Percentiles rank a stretch among this genome's conserved stretches.
phyloP scores from a whole-genome alignment of 2,888 invertebrate genomes.

The Ophion slaviceki region DNA sequence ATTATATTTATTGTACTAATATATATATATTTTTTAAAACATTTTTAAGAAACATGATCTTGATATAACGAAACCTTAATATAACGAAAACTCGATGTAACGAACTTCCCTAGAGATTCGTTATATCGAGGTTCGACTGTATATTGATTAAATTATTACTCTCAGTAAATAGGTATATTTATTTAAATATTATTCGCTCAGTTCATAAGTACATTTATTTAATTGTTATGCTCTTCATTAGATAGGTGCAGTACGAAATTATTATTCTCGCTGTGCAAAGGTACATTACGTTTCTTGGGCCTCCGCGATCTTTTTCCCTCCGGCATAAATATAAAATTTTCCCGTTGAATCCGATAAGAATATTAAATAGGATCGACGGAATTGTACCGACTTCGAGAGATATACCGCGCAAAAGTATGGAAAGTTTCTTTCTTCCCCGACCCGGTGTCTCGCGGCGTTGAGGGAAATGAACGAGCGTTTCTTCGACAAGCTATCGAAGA shows the following conservation, averaged over 20 bases:
- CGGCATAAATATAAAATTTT: not conserved
- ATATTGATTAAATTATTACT: too few species aligned
- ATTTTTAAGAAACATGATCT: too few species aligned
- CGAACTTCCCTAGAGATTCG: too few species aligned
- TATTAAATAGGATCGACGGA: slow-evolving; percentile 1
- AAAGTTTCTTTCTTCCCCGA: slow-evolving; percentile 22
- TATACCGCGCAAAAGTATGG: slow-evolving; percentile 23
- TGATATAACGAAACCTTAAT: too few species aligned
- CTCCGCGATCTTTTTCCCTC: not conserved
- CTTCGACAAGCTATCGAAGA: not conserved
- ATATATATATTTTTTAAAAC: too few species aligned
- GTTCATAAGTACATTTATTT: too few species aligned
- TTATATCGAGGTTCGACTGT: too few species aligned
- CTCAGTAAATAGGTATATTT: too few species aligned
- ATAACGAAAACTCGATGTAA: too few species aligned
- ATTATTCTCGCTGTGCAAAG: not conserved
- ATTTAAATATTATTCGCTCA: too few species aligned
- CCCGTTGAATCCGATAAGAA: not conserved
- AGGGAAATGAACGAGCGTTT: not conserved
- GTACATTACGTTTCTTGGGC: not conserved
- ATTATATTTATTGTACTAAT: too few species aligned
- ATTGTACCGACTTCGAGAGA: slow-evolving; percentile 5
- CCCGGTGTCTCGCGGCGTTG: not conserved
- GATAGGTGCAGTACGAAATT: not conserved
- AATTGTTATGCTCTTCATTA: too few species aligned